Evolutionary conservation across 2,888 invertebrate species (phyloP), one percentile per base, ranked within the genome.

Genomic region (Lycaena phlaeas): DNA sequence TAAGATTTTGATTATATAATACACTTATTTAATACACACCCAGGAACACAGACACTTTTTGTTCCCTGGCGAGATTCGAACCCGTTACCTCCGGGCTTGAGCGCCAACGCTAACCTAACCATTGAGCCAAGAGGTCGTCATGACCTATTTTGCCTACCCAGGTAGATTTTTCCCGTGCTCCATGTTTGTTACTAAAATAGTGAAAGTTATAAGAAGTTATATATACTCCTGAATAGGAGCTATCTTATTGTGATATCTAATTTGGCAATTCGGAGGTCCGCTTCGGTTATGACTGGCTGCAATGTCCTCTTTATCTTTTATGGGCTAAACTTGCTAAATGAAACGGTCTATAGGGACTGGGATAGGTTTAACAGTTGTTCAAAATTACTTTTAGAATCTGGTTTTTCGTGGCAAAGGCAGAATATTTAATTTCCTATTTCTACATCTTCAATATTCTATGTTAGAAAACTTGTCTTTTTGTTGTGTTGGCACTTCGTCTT

Each of bases 221-320:
- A 18, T 22, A 34, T 34, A 9, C 34, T 22, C 31, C 31, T 22
- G 34, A 34, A 34, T 18, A 12, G 22, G 18, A 7, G 12, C 34
- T 34, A 34, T 34, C 34, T 34, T 7, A 22, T 34, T 4, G 12
- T 22, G 12, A 51, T 50, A 39, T 39, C 14, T 30, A 39, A 30
- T 39, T 29, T 39, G 10, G 61, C 46, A 51, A 77, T 76, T 76
- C 68, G 71, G 63, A 68, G 69, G 67, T 68, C 54, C 65, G 70
- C 67, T 75, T 76, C 74, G 67, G 69, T 73, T 77, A 79, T 79
- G 81, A 77, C 78, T 78, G 73, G 70, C 64, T 63, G 68, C 82
- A 82, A 81, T 77, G 78, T 70, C 68, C 70, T 75, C 79, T 77
- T 78, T 81, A 81, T 78, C 79, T 82, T 82, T 84, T 82, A 82